Base-by-base conservation (phyloP, 1,140 invertebrate genomes). In the Alviniconcha marisindica region DNA sequence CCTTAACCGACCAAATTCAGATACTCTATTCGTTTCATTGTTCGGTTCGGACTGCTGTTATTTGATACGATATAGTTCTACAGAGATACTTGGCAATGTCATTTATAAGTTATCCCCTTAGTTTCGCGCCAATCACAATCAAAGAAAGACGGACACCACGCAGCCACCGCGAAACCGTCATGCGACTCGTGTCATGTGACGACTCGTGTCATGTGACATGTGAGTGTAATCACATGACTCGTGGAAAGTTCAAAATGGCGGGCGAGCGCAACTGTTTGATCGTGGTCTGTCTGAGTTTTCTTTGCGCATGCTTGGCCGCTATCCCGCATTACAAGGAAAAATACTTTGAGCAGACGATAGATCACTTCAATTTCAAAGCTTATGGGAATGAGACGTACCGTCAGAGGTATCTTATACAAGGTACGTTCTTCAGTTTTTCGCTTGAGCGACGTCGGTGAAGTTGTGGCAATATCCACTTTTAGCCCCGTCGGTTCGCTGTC, bases 361-460 rank as follows among this genome's bases (percentile, higher is more conserved):
- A 91, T 82, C 90, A 91, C 80, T 91, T 89, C 66, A 90, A 91
- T 82, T 88, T 88, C 69, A 84, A 87, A 24, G 84, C 84, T 21
- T 89, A 86, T 83, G 88, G 86, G 24, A 71, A 88, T 28, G 81
- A 85, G 54, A 91, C 87, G 7, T 91, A 87, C 71, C 88, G 88
- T 78, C 89, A 91, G 80, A 79, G 88, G 74, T 88, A 88, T 85
- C 73, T 91, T 7, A 84, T 88, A 5, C 88, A 90, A 87, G 89
- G 89, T 91, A 86, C 80, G 77, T 71, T 33, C 12, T 15, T 31
- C 15, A 60, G 56, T 24, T 4, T 60, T 60, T 24, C 4, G 4
- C 56, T 60, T 60, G 4, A 4, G n/a, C 56, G 5, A 60, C 5
- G 10, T 14, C n/a, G n/a, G 56, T 12, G 24, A 60, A 24, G 7